Base-by-base conservation (phyloP, 2,113 vertebrate species). In the Gallinago undulata region DNA sequence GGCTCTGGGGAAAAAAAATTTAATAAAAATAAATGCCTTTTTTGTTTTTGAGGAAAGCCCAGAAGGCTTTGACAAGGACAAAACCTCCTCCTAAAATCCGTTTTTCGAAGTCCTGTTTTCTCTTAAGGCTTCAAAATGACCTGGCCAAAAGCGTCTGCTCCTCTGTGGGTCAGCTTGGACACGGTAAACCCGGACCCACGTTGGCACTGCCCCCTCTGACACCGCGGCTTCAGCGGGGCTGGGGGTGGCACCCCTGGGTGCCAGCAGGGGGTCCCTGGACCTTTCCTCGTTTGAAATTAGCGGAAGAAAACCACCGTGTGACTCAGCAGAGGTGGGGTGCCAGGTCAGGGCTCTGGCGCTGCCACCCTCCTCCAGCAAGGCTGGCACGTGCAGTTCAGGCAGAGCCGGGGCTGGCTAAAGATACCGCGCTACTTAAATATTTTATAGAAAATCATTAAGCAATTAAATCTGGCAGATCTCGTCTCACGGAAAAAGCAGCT, bases 41-140 rank as follows among this genome's bases (percentile, higher is more conserved):
- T 93, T 93, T 90, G 90, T 90, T 92, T 80, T 53, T 89, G 73
- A 95, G 94, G 94, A 94, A 95, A 96, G 89, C 91, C 87, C 69
- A 5, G 66, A 91, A 77, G 0, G 23, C 89, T 84, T 81, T 1
- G 1, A 35, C 80, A 84, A 78, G 93, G 94, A 84, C 91, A 87
- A 87, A 90, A 75, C 73, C 83, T 89, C 90, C 73, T 93, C 84
- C 56, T 50, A 41, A 81, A 81, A 81, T 50, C 64, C 9, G 2
- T 1, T 31, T 77, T 74, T 66, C 18, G 39, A 56, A 60, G 62
- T 62, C n/a, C 23, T 45, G 3, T 31, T 76, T 91, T 75, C 69
- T 39, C 39, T 5, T 4, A 19, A 64, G 41, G 9, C 64, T 63
- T 73, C 30, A 5, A n/a, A 78, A 56, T 33, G 56, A 86, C 64